A percentile compares a stretch with the other conserved stretches of the same genome.
Conservation (phyloP, 2,888 invertebrate species). For the Tanypteryx hageni region DNA sequence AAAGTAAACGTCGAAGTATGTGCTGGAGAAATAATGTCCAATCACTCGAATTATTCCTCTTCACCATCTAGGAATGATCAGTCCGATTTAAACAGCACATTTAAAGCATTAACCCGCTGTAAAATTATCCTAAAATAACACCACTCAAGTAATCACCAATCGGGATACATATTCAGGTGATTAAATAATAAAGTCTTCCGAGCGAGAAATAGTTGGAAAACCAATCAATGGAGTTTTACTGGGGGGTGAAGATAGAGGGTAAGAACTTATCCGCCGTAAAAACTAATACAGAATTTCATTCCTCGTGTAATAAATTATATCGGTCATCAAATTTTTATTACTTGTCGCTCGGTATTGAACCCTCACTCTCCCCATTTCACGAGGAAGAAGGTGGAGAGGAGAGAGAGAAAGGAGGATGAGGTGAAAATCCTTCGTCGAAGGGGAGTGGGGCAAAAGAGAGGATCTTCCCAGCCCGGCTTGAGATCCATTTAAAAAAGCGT, state of each 20-base stretch:
- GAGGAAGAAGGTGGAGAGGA: too few relatives aligned
- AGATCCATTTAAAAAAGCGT: neutral
- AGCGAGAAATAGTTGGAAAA: neutral
- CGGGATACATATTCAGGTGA: conserved; percentile 21
- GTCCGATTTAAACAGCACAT: neutral
- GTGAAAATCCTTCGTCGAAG: neutral
- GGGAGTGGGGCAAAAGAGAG: neutral
- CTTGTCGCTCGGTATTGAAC: conserved; percentile 32
- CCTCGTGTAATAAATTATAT: conserved; percentile 13
- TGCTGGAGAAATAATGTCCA: too few relatives aligned
- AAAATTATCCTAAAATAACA: neutral
- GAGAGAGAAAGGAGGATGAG: too few relatives aligned
- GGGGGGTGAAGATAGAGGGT: neutral
- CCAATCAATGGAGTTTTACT: neutral
- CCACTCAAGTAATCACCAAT: neutral
- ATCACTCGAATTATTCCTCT: too few relatives aligned
- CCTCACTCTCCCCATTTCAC: neutral
- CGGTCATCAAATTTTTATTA: conserved; percentile 28
- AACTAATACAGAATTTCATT: conserved; percentile 28
- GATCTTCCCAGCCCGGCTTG: neutral
- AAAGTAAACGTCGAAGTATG: too few relatives aligned
- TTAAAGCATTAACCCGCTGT: conserved; percentile 13
- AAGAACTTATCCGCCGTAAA: neutral
- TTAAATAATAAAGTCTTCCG: neutral
- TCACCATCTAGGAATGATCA: too few relatives aligned